Conservation (phyloP, 1,140 invertebrate species). For the Rhizoglyphus robini region DNA sequence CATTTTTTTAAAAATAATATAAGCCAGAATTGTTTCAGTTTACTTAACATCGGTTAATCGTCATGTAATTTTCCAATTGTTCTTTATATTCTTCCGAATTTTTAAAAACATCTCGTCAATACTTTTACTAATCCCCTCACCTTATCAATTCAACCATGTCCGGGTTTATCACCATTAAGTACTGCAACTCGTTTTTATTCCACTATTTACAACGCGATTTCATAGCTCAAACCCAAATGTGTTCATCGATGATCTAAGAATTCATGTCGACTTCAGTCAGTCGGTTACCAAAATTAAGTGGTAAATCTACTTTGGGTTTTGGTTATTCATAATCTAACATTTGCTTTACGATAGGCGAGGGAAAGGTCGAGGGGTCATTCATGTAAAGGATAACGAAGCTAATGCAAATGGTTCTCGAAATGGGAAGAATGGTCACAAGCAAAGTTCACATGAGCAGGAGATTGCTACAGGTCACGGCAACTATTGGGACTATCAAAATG, state of each 20-base stretch:
- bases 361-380: conserved; percentile 15
- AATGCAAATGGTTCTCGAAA: background rate
- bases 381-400: background rate
- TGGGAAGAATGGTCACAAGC: background rate
- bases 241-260: conserved; percentile 90
- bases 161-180: conserved; percentile 91
- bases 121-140: no score
- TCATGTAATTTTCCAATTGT: no score
- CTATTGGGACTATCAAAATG: background rate
- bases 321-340: background rate
- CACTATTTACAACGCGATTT: no score
- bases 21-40: no score
- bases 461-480: background rate
- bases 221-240: conserved; percentile 97
- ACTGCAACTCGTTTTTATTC: no score
- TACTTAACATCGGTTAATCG: no score
- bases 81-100: no score
- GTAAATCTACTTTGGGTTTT: conserved; percentile 37
- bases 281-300: conserved; percentile 85
- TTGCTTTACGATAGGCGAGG: background rate
- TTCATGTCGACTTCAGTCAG: conserved; percentile 99
- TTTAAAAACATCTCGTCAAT: no score
- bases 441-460: background rate
- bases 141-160: conserved; percentile 49
- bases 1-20: no score